Conservation (phyloP, 2,888 invertebrate genomes). For the Microdon myrmicae region DNA sequence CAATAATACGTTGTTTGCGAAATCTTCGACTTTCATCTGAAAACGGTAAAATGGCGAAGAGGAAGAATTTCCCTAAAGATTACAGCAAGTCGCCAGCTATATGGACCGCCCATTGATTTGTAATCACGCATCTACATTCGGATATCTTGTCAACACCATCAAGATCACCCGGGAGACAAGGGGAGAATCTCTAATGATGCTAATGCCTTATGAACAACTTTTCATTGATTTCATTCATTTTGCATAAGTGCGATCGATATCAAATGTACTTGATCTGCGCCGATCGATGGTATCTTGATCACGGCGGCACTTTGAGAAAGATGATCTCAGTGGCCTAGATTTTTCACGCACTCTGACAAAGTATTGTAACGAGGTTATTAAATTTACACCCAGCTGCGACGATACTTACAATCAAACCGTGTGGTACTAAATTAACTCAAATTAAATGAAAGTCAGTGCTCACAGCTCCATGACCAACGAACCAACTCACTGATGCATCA, state of each 20-base stretch:
- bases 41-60: too few relatives aligned
- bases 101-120: too few relatives aligned
- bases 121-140: too few relatives aligned
- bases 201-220: too few relatives aligned
- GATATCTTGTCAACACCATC: too few relatives aligned
- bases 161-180: too few relatives aligned
- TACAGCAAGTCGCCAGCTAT: too few relatives aligned
- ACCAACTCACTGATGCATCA: constrained; percentile 28
- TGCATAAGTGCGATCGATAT: constrained; percentile 36
- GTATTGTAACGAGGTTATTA: constrained; percentile 9
- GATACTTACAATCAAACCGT: neutral
- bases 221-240: constrained; percentile 43
- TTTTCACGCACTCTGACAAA: neutral
- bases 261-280: constrained; percentile 33
- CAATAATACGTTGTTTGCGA: too few relatives aligned
- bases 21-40: too few relatives aligned
- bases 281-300: neutral
- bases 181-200: too few relatives aligned
- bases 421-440: constrained; percentile 37
- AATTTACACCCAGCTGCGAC: constrained; percentile 10
- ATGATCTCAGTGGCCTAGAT: constrained; percentile 9
- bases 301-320: constrained; percentile 11
- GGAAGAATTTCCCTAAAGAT: too few relatives aligned
- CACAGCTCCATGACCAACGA: constrained; percentile 25
- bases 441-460: constrained; percentile 24